A percentile compares a stretch with the other conserved stretches of the same genome.
These are phyloP conservation scores for Platichthys stellatus DNA, from an alignment of 2,113 vertebrate species.

Conservation along the genomic window DNA sequence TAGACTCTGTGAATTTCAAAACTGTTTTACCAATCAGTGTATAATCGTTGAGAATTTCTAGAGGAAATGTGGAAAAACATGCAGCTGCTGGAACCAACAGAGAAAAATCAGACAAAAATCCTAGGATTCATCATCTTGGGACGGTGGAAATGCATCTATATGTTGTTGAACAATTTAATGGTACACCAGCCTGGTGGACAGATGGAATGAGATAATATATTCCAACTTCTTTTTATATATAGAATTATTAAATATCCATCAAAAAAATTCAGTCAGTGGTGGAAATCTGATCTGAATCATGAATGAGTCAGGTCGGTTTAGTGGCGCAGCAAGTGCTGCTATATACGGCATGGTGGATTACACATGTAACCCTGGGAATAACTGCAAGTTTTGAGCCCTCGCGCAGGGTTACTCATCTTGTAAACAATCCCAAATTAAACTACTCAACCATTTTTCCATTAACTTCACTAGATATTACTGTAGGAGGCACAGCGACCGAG, in stretches of 20 bases:
- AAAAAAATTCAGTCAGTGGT: neutral
- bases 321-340: slow-evolving; percentile 1
- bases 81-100: neutral
- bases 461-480: slow-evolving; percentile 12
- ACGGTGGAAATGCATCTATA: neutral
- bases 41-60: neutral
- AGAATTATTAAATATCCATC: slow-evolving; percentile 4
- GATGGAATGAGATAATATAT: neutral
- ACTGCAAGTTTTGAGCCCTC: slow-evolving; percentile 21
- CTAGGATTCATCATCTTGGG: neutral
- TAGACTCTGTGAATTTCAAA: too few relatives aligned
- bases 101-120: neutral
- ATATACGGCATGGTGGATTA: slow-evolving; percentile 19
- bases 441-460: slow-evolving; percentile 1
- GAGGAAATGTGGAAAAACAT: neutral
- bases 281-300: neutral
- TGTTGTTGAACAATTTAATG: neutral
- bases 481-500: slow-evolving; percentile 32
- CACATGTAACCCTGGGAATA: slow-evolving; percentile 18
- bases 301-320: slow-evolving; percentile 27
- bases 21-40: too few relatives aligned
- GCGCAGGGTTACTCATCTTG: slow-evolving; percentile 26
- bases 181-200: neutral
- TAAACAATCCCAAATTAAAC: slow-evolving; percentile 47
- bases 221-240: neutral